A percentile compares a stretch with the other conserved stretches of the same genome.
Conservation (phyloP, 2,888 invertebrate species). For the Phyto melanocephala region DNA sequence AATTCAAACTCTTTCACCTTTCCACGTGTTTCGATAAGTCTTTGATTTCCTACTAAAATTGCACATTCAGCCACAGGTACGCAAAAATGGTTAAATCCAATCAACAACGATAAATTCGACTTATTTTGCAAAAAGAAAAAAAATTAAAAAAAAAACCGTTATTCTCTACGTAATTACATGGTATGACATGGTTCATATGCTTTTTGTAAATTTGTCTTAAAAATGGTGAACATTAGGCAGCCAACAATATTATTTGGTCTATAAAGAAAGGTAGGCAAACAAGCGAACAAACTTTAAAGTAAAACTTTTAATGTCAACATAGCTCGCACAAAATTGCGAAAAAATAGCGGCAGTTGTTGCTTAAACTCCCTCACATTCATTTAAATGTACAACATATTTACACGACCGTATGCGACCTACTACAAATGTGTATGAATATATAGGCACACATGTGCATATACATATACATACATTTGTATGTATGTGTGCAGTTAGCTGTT, state of each 20-base stretch:
- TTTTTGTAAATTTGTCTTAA: not conserved
- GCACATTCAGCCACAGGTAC: not conserved
- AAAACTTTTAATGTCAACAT: constrained; percentile 43
- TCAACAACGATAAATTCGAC: constrained; percentile 21
- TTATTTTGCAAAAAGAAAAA: not conserved
- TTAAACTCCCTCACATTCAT: constrained; percentile 42
- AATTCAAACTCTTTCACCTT: not conserved
- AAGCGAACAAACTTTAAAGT: constrained; percentile 12
- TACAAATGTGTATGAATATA: no score
- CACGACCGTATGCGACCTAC: constrained; percentile 5
- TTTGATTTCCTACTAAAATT: not conserved
- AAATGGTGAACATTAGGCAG: not conserved
- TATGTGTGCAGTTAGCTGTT: not conserved
- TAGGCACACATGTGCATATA: no score
- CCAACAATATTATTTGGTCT: constrained; percentile 10
- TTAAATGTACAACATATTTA: constrained; percentile 47
- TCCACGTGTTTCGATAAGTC: no score
- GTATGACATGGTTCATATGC: not conserved
- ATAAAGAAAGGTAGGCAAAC: not conserved
- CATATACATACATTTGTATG: no score
- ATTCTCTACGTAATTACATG: not conserved
- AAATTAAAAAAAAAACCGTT: not conserved
- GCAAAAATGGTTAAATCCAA: not conserved
- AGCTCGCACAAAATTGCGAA: not conserved
- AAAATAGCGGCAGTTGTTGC: constrained; percentile 7